These are phyloP conservation scores for Tychaedon coryphoeus DNA, from an alignment of 2,113 vertebrate genomes.

Conservation along the genomic window DNA sequence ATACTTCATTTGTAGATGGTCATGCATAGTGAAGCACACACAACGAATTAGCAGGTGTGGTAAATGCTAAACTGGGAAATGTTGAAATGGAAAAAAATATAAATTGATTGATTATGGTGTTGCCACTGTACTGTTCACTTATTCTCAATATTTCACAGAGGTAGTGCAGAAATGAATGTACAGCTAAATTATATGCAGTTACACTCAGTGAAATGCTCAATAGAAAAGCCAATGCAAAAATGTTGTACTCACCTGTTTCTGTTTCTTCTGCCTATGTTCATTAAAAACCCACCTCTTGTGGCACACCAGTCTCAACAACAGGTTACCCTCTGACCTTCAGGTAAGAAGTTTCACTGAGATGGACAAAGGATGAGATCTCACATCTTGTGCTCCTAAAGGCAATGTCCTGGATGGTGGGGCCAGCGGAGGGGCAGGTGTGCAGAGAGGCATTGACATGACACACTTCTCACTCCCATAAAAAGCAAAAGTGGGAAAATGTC, in stretches of 20 bases:
- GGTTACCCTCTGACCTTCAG: neutral
- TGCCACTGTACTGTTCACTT: no score
- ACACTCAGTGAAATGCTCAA: neutral
- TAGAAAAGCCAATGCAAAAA: neutral
- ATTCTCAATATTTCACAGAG: no score
- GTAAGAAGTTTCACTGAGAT: neutral
- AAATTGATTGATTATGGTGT: rapidly evolving
- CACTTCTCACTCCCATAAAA: neutral
- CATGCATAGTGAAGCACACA: neutral
- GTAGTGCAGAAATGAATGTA: neutral
- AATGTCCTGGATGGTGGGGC: neutral
- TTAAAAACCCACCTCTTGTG: neutral
- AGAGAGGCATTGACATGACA: neutral
- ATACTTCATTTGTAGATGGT: neutral
- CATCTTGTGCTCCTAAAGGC: neutral
- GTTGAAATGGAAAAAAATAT: neutral
- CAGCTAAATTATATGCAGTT: neutral
- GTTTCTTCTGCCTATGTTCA: neutral
- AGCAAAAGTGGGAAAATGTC: neutral
- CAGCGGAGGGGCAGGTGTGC: no score
- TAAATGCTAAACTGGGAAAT: neutral
- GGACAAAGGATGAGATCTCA: neutral
- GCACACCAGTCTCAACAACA: neutral
- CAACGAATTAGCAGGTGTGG: neutral
- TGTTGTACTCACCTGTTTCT: neutral